These are phyloP conservation scores for Eupithecia exiguata DNA, from an alignment of 2,888 invertebrate species.

Conservation along the genomic window DNA sequence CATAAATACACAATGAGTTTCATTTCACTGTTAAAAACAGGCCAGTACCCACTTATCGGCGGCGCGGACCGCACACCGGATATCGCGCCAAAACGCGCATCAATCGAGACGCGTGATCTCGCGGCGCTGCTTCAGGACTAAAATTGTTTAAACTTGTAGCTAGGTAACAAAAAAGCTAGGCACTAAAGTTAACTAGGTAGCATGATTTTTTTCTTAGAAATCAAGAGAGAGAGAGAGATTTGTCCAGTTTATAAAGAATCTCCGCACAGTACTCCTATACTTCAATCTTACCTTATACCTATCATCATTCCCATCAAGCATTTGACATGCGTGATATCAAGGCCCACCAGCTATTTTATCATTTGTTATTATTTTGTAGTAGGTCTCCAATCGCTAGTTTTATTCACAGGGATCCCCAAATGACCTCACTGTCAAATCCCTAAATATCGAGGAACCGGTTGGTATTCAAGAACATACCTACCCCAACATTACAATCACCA, in stretches of 20 bases:
- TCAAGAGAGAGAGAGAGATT: neutral
- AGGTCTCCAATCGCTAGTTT: neutral
- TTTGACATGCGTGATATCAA: neutral
- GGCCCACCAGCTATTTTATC: neutral
- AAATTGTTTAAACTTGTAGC: too few relatives aligned
- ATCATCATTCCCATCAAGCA: neutral
- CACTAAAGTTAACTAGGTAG: too few relatives aligned
- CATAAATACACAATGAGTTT: too few relatives aligned
- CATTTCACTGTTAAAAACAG: too few relatives aligned
- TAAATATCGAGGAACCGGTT: neutral
- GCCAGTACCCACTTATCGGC: too few relatives aligned
- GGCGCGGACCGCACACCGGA: too few relatives aligned
- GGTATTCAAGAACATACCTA: neutral
- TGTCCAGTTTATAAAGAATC: neutral
- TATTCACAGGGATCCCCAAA: slow-evolving; percentile 6
- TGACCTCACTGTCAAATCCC: neutral
- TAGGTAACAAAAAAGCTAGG: too few relatives aligned
- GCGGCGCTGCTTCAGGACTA: too few relatives aligned
- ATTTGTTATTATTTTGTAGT: neutral
- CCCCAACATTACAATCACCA: neutral
- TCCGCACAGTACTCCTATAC: neutral
- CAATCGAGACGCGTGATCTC: too few relatives aligned
- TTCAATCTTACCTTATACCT: neutral
- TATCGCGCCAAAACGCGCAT: too few relatives aligned
- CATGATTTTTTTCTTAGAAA: neutral